A percentile compares a stretch with the other conserved stretches of the same genome.
Evolutionary conservation across 2,888 invertebrate genomes (phyloP).

Genomic region (Parnassius glacialis): DNA sequence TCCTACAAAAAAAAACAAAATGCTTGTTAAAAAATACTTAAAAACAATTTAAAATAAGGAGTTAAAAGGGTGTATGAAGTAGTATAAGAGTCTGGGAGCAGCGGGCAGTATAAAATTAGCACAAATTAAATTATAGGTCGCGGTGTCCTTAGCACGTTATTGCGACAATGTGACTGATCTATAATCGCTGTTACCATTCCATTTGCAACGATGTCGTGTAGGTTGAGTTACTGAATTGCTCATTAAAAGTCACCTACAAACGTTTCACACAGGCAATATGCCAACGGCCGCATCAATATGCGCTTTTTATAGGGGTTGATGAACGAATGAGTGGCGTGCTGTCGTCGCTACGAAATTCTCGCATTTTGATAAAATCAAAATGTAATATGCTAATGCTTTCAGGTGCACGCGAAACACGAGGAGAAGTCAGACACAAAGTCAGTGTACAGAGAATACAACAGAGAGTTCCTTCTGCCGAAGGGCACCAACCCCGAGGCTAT

Average conservation of each 20-base stretch:
- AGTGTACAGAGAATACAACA: slow-evolving; percentile 98
- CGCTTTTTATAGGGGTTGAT: slow-evolving; percentile 49
- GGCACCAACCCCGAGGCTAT: slow-evolving; percentile 98
- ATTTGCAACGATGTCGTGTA: slow-evolving; percentile 25
- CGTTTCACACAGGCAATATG: slow-evolving; percentile 48
- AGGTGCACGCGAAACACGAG: slow-evolving; percentile 99
- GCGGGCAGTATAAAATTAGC: background rate
- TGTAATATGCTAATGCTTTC: slow-evolving; percentile 48
- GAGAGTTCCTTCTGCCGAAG: slow-evolving; percentile 97
- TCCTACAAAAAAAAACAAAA: no score
- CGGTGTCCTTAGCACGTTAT: slow-evolving; percentile 12
- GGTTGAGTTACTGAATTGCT: slow-evolving; percentile 29
- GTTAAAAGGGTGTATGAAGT: no score
- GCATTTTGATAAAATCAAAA: slow-evolving; percentile 35
- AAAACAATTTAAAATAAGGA: no score
- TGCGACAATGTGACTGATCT: slow-evolving; percentile 18
- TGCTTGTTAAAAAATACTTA: no score
- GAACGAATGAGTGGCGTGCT: slow-evolving; percentile 32
- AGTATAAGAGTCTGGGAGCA: no score
- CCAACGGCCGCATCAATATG: slow-evolving; percentile 47
- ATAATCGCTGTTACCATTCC: slow-evolving; percentile 14
- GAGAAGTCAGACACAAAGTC: slow-evolving; percentile 98
- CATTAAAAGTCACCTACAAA: slow-evolving; percentile 24
- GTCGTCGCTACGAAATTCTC: slow-evolving; percentile 6
- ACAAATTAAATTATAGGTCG: background rate